phyloP scores from a whole-genome alignment of 2,113 vertebrate species.

The Caretta caretta region DNA sequence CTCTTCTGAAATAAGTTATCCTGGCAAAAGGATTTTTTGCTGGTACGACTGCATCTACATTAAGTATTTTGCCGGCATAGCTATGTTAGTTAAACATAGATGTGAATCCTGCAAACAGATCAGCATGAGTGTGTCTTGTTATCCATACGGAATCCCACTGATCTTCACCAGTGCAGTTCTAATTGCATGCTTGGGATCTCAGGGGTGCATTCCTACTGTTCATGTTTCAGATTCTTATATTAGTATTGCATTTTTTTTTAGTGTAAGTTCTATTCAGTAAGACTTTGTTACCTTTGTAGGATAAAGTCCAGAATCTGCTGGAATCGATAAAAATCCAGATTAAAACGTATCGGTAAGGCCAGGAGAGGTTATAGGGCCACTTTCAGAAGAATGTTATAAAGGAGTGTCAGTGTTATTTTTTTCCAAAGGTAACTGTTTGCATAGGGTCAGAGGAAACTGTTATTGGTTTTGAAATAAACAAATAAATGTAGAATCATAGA shows the following conservation, averaged over 20 bases:
- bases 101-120: neutral
- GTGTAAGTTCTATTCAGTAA: slow-evolving; percentile 47
- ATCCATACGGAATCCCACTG: slow-evolving; percentile 17
- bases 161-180: slow-evolving; percentile 55
- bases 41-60: neutral
- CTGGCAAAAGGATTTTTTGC: neutral
- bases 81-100: neutral
- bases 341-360: slow-evolving; percentile 38
- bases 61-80: neutral
- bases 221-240: slow-evolving; percentile 70
- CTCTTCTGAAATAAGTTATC: neutral
- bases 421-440: neutral
- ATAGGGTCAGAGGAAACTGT: neutral
- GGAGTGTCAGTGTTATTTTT: slow-evolving; percentile 25
- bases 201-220: slow-evolving; percentile 57
- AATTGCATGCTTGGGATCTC: slow-evolving; percentile 62
- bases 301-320: slow-evolving; percentile 10
- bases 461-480: neutral
- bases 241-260: slow-evolving; percentile 61
- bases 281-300: slow-evolving; percentile 47
- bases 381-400: neutral
- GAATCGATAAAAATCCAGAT: neutral
- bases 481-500: neutral
- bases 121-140: slow-evolving; percentile 21
- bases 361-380: neutral